phyloP scores from a whole-genome alignment of 2,113 vertebrate species.

The Picathartes gymnocephalus region DNA sequence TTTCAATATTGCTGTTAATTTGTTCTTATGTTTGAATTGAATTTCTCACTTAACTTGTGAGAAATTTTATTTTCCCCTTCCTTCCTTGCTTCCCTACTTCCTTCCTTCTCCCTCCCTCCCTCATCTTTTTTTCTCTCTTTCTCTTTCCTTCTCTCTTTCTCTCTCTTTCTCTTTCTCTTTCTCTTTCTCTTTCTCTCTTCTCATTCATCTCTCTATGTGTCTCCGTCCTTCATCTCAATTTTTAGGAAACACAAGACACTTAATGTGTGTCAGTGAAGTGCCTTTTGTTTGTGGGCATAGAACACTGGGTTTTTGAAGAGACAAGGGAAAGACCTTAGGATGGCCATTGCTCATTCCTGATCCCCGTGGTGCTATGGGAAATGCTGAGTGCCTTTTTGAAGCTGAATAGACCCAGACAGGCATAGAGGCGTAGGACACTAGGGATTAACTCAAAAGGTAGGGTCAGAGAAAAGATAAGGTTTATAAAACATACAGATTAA shows the following conservation, averaged over 20 bases:
- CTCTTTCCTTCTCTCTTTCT: too few species aligned
- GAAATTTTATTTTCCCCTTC: neutral
- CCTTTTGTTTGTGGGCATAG: neutral
- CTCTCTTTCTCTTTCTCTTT: fast-evolving
- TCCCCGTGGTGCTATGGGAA: neutral
- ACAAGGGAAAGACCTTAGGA: neutral
- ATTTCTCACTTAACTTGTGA: neutral
- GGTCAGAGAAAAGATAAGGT: neutral
- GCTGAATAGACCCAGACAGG: neutral
- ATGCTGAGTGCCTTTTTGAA: neutral
- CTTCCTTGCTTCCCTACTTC: neutral
- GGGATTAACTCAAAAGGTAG: constrained; percentile 6
- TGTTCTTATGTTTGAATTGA: neutral
- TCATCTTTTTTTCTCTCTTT: neutral
- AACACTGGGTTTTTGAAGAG: neutral
- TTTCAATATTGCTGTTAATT: neutral
- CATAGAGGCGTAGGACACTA: neutral
- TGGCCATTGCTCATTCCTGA: neutral
- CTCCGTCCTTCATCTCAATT: neutral
- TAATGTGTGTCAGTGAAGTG: neutral
- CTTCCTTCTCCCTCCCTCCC: neutral
- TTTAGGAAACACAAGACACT: neutral
- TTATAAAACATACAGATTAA: constrained; percentile 41
- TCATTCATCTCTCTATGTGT: fast-evolving
- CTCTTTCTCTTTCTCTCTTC: too few species aligned